These are phyloP conservation scores for Hirtodrosophila confusa DNA, from an alignment of 2,888 invertebrate species.

Conservation along the genomic window DNA sequence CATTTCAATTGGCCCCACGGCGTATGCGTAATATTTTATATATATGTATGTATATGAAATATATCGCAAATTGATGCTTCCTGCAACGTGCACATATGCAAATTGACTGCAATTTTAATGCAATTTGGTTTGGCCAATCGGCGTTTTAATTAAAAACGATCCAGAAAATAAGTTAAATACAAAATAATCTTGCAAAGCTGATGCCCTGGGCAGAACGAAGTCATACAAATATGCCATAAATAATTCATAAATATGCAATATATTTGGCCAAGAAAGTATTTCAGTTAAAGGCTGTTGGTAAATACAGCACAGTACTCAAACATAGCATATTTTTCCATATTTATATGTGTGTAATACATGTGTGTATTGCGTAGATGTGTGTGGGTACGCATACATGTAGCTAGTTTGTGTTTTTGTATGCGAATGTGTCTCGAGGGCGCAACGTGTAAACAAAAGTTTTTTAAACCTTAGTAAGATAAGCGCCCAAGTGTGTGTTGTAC, in stretches of 20 bases:
- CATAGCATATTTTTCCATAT: not conserved
- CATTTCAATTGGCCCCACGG: constrained; percentile 38
- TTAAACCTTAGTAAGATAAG: constrained; percentile 70
- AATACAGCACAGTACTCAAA: constrained; percentile 9
- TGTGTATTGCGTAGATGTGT: too few species aligned
- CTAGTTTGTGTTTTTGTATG: constrained; percentile 33
- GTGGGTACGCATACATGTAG: constrained; percentile 5
- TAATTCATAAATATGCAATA: constrained; percentile 13
- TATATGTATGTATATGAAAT: not conserved
- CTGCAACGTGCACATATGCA: constrained; percentile 42
- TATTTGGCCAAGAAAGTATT: constrained; percentile 18
- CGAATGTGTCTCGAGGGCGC: constrained; percentile 65
- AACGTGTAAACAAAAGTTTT: constrained; percentile 76
- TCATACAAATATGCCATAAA: constrained; percentile 7
- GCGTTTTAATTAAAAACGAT: constrained; percentile 60
- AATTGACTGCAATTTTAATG: constrained; percentile 63
- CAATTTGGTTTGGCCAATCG: constrained; percentile 48
- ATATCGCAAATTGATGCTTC: constrained; percentile 29
- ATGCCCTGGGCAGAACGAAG: not conserved
- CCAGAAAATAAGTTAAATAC: constrained; percentile 25
- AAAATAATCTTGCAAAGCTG: constrained; percentile 13
- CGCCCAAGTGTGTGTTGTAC: constrained; percentile 34
- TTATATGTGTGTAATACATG: not conserved
- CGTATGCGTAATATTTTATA: constrained; percentile 60
- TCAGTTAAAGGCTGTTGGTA: constrained; percentile 28